A percentile compares a stretch with the other conserved stretches of the same genome.
Evolutionary conservation across 2,888 invertebrate species (phyloP).

Genomic region (Heliconius aoede): DNA sequence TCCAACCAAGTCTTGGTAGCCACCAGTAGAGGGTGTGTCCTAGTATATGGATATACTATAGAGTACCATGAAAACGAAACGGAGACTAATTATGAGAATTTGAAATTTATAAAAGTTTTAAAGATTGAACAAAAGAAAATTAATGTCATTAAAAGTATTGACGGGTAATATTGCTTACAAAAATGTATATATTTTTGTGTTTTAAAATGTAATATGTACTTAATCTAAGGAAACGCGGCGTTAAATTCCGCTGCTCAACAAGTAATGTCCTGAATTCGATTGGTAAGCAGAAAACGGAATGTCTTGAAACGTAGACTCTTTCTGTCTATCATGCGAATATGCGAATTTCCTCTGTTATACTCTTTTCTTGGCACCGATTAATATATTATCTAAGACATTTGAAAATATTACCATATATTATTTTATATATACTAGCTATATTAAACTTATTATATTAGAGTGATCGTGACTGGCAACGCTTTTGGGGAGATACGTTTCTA

Average conservation of each 20-base stretch:
- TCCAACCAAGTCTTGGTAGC: conserved; percentile 79
- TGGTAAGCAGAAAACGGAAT: no score
- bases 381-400: no score
- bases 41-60: conserved; percentile 79
- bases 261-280: no score
- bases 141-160: conserved; percentile 76
- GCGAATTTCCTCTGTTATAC: background rate
- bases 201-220: no score
- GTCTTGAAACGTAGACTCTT: no score
- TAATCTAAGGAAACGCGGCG: no score
- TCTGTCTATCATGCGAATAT: background rate
- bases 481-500: conserved; percentile 84
- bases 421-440: background rate
- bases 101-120: conserved; percentile 77
- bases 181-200: no score
- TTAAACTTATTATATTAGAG: conserved; percentile 56
- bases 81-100: conserved; percentile 61
- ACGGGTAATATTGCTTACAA: conserved; percentile 70
- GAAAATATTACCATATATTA: background rate
- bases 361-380: background rate
- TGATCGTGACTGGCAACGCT: conserved; percentile 82
- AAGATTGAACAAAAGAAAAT: conserved; percentile 72
- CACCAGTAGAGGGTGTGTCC: conserved; percentile 75
- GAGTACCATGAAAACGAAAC: conserved; percentile 63
- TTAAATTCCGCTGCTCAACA: no score